Evolutionary conservation across 2,888 invertebrate species (phyloP).

Genomic region (Prenolepis imparis): DNA sequence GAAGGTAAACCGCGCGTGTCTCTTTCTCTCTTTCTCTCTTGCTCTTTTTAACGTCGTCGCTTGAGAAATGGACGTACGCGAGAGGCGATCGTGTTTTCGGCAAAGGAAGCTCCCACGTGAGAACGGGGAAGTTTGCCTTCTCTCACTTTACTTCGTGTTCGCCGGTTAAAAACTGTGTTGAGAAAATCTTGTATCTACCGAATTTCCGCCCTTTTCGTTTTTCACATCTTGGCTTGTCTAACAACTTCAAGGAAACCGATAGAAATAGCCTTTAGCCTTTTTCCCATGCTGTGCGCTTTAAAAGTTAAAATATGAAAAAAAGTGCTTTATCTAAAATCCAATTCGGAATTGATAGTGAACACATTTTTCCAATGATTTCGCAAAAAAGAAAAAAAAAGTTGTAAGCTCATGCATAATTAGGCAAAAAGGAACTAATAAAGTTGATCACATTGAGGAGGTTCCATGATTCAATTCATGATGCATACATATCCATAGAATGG

Average conservation of each 20-base stretch:
- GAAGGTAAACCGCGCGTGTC: conserved; percentile 35
- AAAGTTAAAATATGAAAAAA: background rate
- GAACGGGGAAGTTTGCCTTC: conserved; percentile 12
- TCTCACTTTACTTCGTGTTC: conserved; percentile 32
- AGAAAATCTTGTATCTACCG: conserved; percentile 39
- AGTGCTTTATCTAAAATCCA: background rate
- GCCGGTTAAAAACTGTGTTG: conserved; percentile 14
- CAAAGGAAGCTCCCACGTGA: background rate
- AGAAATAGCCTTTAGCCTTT: background rate
- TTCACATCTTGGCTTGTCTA: conserved; percentile 7
- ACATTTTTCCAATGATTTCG: background rate
- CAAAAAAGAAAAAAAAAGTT: too few species aligned
- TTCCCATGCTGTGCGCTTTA: background rate
- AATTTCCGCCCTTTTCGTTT: conserved; percentile 33
- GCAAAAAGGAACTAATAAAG: background rate
- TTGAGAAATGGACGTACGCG: conserved; percentile 48
- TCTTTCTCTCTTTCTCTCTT: too few species aligned
- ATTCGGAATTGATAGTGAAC: background rate
- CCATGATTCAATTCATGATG: background rate
- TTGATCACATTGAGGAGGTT: background rate
- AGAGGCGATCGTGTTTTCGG: conserved; percentile 49
- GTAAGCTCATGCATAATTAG: background rate
- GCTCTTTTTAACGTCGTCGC: conserved; percentile 30
- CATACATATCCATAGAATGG: conserved; percentile 32
- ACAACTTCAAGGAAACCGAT: conserved; percentile 11